Evolutionary conservation across 2,113 vertebrate species (phyloP), one percentile per base, ranked within the genome.

Genomic region (Melanotaenia duboulayi): DNA sequence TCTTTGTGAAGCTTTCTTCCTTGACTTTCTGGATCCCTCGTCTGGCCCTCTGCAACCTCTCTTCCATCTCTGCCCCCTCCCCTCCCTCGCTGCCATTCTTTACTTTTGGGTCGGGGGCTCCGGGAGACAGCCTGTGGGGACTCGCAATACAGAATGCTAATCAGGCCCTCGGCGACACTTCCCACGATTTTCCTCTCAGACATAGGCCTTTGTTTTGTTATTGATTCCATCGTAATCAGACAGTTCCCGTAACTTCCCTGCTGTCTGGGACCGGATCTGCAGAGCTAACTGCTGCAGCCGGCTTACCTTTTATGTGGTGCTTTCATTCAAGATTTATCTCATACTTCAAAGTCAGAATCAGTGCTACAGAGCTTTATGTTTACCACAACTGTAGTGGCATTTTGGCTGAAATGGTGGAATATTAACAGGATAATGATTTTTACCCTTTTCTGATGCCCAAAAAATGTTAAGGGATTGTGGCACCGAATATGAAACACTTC

Each of bases 181-280:
- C 91, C 92, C 91, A 92, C 89, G 88, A 91, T 88, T 90, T 85
- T 84, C 84, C 88, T 87, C 85, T 87, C 89, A 91, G 90, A 92
- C 88, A 72, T 60, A 71, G 79, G 83, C 90, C 84, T 91, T 93
- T 92, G 92, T 93, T 91, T 92, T 70, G 86, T 88, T 78, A 90
- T 87, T 88, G 86, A 90, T 88, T 91, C 84, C 75, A 80, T 87
- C 83, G 81, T 80, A 87, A 89, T 89, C 83, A 82, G 82, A 84
- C 74, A n/a, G 82, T 81, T 81, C 76, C 74, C 81, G 66, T 79
- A 88, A 85, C 86, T 90, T 87, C 79, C 51, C 85, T 91, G 81
- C 83, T 58, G 90, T 92, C 90, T 91, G 85, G 81, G 82, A 85
- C 81, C 73, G 50, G 28, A 64, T 63, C 86, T 80, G 78, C 66